These are phyloP conservation scores for Rhamphomyia laevipes DNA, from an alignment of 2,888 invertebrate species.

Conservation along the genomic window DNA sequence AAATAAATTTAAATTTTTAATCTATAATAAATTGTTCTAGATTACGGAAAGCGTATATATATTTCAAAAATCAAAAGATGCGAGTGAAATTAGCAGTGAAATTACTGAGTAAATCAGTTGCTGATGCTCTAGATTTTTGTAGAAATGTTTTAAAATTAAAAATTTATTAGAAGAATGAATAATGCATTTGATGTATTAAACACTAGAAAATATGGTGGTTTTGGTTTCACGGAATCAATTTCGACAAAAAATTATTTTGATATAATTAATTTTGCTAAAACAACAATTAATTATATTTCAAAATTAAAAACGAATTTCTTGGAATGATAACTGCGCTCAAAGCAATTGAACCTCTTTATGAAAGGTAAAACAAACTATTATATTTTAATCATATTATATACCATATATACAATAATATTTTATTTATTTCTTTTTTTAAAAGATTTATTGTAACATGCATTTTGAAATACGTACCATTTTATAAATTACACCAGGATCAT, in stretches of 20 bases:
- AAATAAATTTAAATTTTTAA: too few species aligned
- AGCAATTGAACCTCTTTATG: neutral
- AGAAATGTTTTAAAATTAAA: conserved; percentile 12
- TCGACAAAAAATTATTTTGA: conserved; percentile 2
- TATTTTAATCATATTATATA: too few species aligned
- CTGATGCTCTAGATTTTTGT: conserved; percentile 19
- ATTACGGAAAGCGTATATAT: conserved; percentile 2
- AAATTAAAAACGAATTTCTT: conserved; percentile 8
- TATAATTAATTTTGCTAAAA: conserved; percentile 11
- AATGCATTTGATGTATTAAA: conserved; percentile 19
- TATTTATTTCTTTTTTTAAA: too few species aligned
- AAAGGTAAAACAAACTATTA: too few species aligned
- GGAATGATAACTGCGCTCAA: conserved; percentile 9
- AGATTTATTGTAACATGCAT: neutral
- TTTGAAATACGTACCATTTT: conserved; percentile 13
- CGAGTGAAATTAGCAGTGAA: conserved; percentile 9
- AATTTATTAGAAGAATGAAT: conserved; percentile 17
- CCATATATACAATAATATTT: too few species aligned
- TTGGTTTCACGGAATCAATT: too few species aligned
- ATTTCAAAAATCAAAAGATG: conserved; percentile 7
- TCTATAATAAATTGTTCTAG: too few species aligned
- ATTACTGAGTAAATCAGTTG: conserved; percentile 17
- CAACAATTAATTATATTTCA: neutral
- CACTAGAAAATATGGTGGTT: conserved; percentile 10
- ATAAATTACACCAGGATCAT: conserved; percentile 18